These are phyloP conservation scores for Thamnaconus septentrionalis DNA, from an alignment of 2,113 vertebrate species.

Conservation along the genomic window DNA sequence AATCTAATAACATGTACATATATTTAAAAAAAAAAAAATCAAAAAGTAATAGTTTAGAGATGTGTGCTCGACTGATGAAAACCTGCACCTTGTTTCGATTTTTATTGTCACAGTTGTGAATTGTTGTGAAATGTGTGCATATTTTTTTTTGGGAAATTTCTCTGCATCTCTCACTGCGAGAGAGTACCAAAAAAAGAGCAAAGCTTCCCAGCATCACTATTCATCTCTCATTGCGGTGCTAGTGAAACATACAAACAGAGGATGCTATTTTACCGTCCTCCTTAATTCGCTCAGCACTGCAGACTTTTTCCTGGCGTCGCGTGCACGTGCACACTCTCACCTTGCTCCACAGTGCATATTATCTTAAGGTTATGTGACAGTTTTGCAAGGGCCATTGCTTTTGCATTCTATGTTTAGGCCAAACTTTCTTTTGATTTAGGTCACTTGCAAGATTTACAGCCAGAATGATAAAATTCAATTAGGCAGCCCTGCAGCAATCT, in stretches of 20 bases:
- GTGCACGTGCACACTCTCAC: constrained; percentile 43
- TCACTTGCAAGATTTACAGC: constrained; percentile 59
- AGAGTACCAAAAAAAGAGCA: not conserved
- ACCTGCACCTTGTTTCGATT: too few species aligned
- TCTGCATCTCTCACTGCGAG: constrained; percentile 7
- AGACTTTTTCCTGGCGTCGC: constrained; percentile 32
- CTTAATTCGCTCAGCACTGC: constrained; percentile 8
- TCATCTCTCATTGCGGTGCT: constrained; percentile 8
- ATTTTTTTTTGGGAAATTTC: too few species aligned
- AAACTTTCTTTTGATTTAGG: constrained; percentile 65
- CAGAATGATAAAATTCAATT: constrained; percentile 60
- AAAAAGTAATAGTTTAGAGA: too few species aligned
- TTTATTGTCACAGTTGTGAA: too few species aligned
- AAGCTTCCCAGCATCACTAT: constrained; percentile 11
- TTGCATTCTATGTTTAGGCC: constrained; percentile 36
- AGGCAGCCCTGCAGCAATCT: constrained; percentile 63
- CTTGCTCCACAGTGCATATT: constrained; percentile 32
- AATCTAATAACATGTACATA: not conserved
- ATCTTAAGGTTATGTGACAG: constrained; percentile 58
- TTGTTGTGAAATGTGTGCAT: too few species aligned
- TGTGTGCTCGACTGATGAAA: too few species aligned
- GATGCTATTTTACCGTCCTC: not conserved
- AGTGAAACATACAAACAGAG: not conserved
- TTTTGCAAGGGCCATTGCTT: constrained; percentile 45
- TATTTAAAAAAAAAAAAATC: not conserved